Evolutionary conservation across 2,113 vertebrate species (phyloP), one percentile per base, ranked within the genome.

Genomic region (Aegypius monachus): DNA sequence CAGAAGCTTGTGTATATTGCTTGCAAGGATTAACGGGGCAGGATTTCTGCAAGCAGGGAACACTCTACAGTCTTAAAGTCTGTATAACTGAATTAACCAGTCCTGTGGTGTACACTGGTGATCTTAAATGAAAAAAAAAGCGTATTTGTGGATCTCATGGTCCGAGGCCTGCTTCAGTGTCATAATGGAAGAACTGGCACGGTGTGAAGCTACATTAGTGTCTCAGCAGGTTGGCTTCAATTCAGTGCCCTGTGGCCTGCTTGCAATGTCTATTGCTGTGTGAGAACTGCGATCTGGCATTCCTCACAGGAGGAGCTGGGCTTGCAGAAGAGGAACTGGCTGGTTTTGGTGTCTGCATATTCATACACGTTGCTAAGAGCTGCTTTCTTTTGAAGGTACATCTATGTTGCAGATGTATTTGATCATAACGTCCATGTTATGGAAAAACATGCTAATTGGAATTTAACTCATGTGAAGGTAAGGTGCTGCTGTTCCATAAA

Each of bases 401-500:
- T 99, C 78, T 99, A 99, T 94, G 94, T 99, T 88, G 98, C 97
- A 59, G 98, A 99, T 94, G 0, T 98, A 18, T 3, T 94, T 3
- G 98, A 87, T 88, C 98, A 98, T 62, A 98, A 21, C 7, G 68
- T 99, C 58, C 97, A 98, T 22, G 89, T 99, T 70, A 93, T 99
- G 97, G 98, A 99, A 90, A 98, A 97, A 93, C 98, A 98, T 40
- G 96, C 97, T 40, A 97, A 99, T 71, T 98, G 99, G 85, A 93
- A 81, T 53, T 96, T 99, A 95, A 98, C 95, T 68, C 95, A 86
- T 8, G 91, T 98, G 52, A 99, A 99, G 99, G 99, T 99, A 98
- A 98, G 31, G 36, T 50, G 53, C 34, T 86, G 59, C 68, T n/a
- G 43, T 52, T 96, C 52, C 38, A 3, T 52, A 16, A 61, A 63